Evolutionary conservation across 2,888 invertebrate species (phyloP).

Genomic region (Dendrolimus houi): DNA sequence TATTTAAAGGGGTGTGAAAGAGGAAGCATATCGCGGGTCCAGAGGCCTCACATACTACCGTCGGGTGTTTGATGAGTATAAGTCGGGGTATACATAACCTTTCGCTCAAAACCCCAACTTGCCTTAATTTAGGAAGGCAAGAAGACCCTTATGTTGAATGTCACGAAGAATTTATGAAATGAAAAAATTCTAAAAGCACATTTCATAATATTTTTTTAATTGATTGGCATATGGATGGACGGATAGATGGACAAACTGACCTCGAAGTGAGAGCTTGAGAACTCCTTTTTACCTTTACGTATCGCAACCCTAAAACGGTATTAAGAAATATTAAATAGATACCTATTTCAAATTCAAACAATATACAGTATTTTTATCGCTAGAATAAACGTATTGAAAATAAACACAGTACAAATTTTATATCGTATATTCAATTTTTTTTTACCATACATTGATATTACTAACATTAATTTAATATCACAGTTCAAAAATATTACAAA

Average conservation of each 20-base stretch:
- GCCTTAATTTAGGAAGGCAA: too few relatives aligned
- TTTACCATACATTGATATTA: slow-evolving; percentile 48
- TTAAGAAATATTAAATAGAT: background rate
- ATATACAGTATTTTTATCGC: background rate
- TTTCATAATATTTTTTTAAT: background rate
- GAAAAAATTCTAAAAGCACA: background rate
- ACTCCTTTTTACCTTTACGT: too few relatives aligned
- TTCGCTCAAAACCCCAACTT: too few relatives aligned
- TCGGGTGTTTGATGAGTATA: too few relatives aligned
- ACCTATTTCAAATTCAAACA: background rate
- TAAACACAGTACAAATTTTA: slow-evolving; percentile 16
- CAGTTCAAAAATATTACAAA: slow-evolving; percentile 55
- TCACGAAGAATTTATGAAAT: too few relatives aligned
- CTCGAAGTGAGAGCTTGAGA: too few relatives aligned
- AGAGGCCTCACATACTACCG: too few relatives aligned
- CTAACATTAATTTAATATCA: slow-evolving; percentile 67
- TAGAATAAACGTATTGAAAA: background rate
- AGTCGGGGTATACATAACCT: too few relatives aligned
- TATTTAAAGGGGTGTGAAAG: too few relatives aligned
- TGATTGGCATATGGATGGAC: slow-evolving; percentile 6
- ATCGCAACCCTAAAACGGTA: background rate
- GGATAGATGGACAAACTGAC: slow-evolving; percentile 3
- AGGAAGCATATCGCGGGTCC: too few relatives aligned
- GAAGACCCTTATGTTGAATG: too few relatives aligned
- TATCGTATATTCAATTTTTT: slow-evolving; percentile 54